Evolutionary conservation across 2,113 vertebrate species (phyloP).

Genomic region (Origma solitaria): DNA sequence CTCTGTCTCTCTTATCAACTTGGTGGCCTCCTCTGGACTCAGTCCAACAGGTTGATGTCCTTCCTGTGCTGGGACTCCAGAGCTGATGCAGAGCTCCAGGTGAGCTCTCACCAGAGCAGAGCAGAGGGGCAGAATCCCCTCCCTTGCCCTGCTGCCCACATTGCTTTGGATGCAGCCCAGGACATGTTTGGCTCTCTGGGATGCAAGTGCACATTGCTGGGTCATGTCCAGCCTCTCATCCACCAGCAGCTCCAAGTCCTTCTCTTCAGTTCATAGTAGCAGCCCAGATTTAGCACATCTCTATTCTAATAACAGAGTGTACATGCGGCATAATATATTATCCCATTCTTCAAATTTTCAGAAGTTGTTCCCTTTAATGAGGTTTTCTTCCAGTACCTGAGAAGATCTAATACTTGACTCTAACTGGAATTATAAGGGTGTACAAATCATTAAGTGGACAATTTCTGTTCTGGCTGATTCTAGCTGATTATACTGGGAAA

Average conservation of each 20-base stretch:
- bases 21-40: not conserved
- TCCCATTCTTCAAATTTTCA: not conserved
- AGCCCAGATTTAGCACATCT: not conserved
- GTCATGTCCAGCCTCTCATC: not conserved
- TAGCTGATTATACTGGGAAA: not conserved
- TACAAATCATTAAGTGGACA: not conserved
- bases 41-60: too few species aligned
- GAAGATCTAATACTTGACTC: not conserved
- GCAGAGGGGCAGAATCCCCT: not conserved
- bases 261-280: not conserved
- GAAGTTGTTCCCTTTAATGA: not conserved
- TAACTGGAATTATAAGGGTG: not conserved
- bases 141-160: accelerated
- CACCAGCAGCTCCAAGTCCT: not conserved
- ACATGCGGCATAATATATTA: not conserved
- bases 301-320: not conserved
- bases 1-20: not conserved
- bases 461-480: not conserved
- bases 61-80: not conserved
- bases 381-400: not conserved
- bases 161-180: not conserved
- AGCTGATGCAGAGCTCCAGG: not conserved
- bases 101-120: not conserved
- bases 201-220: too few species aligned
- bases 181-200: not conserved